Base-by-base conservation (phyloP, 37 sponge, comb jelly and placozoan species). In the Oopsacas minuta region DNA sequence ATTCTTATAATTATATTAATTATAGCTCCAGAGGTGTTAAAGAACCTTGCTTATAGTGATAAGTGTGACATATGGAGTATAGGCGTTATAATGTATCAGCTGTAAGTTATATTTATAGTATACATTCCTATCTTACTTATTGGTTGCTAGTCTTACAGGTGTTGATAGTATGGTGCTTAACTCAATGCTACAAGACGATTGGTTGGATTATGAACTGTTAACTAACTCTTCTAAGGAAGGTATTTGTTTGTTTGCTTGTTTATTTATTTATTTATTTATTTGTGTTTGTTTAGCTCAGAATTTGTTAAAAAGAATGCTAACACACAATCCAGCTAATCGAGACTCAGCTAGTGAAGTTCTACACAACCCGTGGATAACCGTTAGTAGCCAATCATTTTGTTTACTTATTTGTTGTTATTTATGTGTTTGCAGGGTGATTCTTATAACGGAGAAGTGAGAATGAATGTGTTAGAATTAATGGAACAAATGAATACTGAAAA, bases 261-360 rank as follows among this genome's bases (percentile, higher is more conserved):
- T 17, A 46, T 22, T 17, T 46, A 12, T 46, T 12, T 22, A 22
- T 46, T 46, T 12, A 22, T 46, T 12, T 46, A 22, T 22, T 46
- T 46, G 51, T 46, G 12, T 12, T 46, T 61, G 20, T 10, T 61
- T 61, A 61, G 75, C 75, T 61, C 75, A 61, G 75, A 12, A n/a
- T n/a, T 61, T 61, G 75, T n/a, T 61, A 34, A 61, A 61, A 34
- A 61, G 75, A 61, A 61, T 61, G 75, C 75, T 61, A n/a, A n/a
- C 75, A 32, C 22, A 20, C 3, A 61, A 61, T 61, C 75, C 75
- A 34, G 75, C 75, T 34, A 61, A 61, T 61, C 75, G 75, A 12
- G 75, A 61, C 75, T 61, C 75, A 61, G 75, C 75, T 7, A 25
- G 28, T 34, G 75, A 61, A n/a, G 28, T 61, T 61, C 7, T 12